A percentile compares a stretch with the other conserved stretches of the same genome.
These are phyloP conservation scores for Riptortus pedestris DNA, from an alignment of 1,140 invertebrate genomes.

Conservation along the genomic window DNA sequence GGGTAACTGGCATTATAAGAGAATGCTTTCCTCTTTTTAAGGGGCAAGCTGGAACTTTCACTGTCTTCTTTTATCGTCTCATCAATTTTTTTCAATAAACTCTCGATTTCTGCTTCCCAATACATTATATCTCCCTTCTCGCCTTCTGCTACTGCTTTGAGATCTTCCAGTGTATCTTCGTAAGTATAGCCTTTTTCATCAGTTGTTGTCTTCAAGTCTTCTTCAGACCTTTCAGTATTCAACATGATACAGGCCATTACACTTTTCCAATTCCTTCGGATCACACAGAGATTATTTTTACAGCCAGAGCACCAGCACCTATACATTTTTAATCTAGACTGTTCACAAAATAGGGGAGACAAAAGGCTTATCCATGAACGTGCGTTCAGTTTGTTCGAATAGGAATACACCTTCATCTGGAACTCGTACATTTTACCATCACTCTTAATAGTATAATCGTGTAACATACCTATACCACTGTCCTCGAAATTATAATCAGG, in stretches of 20 bases:
- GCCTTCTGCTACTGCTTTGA: neutral
- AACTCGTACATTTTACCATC: constrained; percentile 12
- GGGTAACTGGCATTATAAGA: neutral
- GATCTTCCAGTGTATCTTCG: neutral
- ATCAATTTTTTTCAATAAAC: neutral
- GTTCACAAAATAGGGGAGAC: neutral
- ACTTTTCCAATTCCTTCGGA: constrained; percentile 10
- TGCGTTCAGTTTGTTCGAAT: neutral
- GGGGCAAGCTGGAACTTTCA: constrained; percentile 8
- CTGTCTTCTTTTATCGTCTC: constrained; percentile 1
- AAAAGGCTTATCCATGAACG: neutral
- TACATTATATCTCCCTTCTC: neutral
- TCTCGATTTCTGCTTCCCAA: neutral
- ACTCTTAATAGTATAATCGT: constrained; percentile 13
- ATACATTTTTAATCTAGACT: neutral
- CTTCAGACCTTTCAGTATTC: neutral
- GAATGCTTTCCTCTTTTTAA: constrained; percentile 23
- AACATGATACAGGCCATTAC: neutral
- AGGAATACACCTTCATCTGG: constrained; percentile 10
- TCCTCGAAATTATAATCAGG: neutral
- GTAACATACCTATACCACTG: constrained; percentile 12
- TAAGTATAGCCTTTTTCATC: neutral
- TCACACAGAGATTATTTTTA: constrained; percentile 1
- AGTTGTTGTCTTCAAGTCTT: neutral
- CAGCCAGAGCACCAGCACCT: constrained; percentile 17